These are phyloP conservation scores for Pseudomyrmex sp. DNA, from an alignment of 1,140 invertebrate genomes.

Conservation along the genomic window DNA sequence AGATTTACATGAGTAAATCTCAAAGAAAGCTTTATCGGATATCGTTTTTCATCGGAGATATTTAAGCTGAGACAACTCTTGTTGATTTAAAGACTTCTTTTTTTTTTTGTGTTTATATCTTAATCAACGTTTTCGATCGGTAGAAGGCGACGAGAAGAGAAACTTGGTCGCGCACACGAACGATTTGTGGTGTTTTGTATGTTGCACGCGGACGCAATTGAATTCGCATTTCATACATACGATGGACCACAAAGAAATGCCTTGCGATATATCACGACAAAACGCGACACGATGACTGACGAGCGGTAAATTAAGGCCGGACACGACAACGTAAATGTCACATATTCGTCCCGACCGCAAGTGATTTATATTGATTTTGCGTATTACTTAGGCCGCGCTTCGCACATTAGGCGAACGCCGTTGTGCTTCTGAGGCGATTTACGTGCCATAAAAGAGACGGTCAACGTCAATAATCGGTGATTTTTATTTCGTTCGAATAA, in stretches of 20 bases:
- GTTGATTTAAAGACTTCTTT: conserved; percentile 19
- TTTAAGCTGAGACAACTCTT: conserved; percentile 11
- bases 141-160: neutral
- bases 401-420: conserved; percentile 6
- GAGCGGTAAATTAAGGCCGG: conserved; percentile 50
- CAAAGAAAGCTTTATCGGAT: conserved; percentile 1
- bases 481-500: conserved; percentile 28
- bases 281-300: conserved; percentile 43
- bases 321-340: conserved; percentile 38
- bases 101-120: neutral
- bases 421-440: conserved; percentile 33
- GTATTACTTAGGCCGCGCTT: conserved; percentile 34
- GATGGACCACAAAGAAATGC: conserved; percentile 32
- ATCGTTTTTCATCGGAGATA: neutral
- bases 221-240: conserved; percentile 20
- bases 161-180: neutral
- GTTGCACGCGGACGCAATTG: neutral
- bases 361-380: conserved; percentile 55
- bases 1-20: neutral
- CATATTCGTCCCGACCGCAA: conserved; percentile 14
- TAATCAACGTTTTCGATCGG: neutral
- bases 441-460: conserved; percentile 45
- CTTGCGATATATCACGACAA: conserved; percentile 44
- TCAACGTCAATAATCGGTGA: conserved; percentile 27
- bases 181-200: neutral